These are phyloP conservation scores for Spinus olivaceus DNA, from an alignment of 2,797 vertebrate species.

Conservation along the genomic window DNA sequence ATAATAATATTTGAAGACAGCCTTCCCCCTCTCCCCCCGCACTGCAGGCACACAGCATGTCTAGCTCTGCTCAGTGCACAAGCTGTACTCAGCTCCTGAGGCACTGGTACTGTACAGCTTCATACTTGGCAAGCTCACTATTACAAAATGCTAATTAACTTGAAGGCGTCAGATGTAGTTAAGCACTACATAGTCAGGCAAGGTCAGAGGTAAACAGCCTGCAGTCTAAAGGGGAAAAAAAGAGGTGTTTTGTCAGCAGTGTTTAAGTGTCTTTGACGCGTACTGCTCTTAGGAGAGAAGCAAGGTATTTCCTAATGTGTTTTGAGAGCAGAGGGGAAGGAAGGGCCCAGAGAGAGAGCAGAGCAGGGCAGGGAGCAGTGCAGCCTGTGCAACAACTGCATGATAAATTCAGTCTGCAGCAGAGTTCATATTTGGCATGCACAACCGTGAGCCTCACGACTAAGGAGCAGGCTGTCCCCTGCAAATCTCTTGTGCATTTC, in stretches of 20 bases:
- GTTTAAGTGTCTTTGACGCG: background rate
- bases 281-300: background rate
- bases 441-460: background rate
- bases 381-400: constrained; percentile 5
- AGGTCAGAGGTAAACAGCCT: constrained; percentile 1
- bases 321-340: background rate
- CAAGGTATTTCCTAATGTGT: background rate
- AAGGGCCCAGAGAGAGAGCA: background rate
- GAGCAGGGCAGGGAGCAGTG: constrained; percentile 31
- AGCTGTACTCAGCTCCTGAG: background rate
- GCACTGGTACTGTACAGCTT: background rate
- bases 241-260: background rate
- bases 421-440: background rate
- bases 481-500: background rate
- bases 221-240: background rate
- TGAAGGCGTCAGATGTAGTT: constrained; percentile 18
- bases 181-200: background rate
- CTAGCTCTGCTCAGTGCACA: background rate
- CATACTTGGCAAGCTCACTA: constrained; percentile 11
- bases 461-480: background rate
- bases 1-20: background rate
- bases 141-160: constrained; percentile 45
- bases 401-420: background rate
- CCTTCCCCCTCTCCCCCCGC: background rate
- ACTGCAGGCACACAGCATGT: background rate